Percentiles rank a stretch among this genome's conserved stretches.
phyloP scores from a whole-genome alignment of 2,113 vertebrate genomes.

The Rallus limicola region DNA sequence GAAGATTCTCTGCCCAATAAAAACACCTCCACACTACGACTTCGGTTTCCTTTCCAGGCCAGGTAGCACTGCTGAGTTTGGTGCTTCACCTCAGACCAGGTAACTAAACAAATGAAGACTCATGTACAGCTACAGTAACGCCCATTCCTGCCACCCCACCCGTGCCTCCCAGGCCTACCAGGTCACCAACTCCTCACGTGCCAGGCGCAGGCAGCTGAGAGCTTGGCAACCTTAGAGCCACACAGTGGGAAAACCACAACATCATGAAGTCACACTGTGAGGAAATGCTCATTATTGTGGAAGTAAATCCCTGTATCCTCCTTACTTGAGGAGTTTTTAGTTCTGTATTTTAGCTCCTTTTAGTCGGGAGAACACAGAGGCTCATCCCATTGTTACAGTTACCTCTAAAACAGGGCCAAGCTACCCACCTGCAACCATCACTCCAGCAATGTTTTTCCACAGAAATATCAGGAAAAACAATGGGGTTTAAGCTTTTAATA shows the following conservation, averaged over 20 bases:
- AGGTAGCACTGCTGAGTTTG: not conserved
- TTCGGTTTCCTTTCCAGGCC: not conserved
- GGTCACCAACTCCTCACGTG: not conserved
- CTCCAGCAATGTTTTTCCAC: not conserved
- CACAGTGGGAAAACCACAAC: not conserved
- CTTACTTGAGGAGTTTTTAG: not conserved
- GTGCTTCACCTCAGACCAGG: not conserved
- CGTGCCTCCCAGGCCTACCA: accelerated
- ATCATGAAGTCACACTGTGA: not conserved
- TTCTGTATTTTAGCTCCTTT: not conserved
- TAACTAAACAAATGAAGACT: not conserved
- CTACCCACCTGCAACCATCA: not conserved
- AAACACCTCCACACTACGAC: not conserved
- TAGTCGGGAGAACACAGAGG: not conserved
- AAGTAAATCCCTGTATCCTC: not conserved
- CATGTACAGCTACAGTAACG: not conserved
- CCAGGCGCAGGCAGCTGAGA: not conserved
- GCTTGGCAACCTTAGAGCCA: not conserved
- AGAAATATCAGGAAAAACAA: not conserved
- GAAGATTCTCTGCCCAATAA: not conserved
- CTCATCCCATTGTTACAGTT: not conserved
- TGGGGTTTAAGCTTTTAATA: not conserved
- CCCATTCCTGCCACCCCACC: not conserved
- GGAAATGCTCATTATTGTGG: not conserved
- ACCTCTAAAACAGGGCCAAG: not conserved